These are phyloP conservation scores for Hippoglossus stenolepis DNA, from an alignment of 2,113 vertebrate species.

Conservation along the genomic window DNA sequence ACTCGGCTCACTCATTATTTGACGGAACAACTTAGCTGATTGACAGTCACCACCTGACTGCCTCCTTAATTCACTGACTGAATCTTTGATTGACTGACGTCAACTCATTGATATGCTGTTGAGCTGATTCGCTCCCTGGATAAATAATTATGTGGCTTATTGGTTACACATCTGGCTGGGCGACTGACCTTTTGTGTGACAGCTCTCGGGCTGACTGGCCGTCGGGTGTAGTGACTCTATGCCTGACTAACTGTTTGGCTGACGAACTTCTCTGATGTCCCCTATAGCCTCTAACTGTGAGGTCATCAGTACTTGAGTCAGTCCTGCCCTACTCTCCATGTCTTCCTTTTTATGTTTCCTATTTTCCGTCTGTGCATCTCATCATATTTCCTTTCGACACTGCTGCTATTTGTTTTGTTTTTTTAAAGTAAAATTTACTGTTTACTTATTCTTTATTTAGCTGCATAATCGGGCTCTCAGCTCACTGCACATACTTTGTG, in stretches of 20 bases:
- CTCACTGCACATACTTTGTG: neutral
- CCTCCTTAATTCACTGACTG: neutral
- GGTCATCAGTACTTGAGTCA: constrained; percentile 39
- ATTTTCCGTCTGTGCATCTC: neutral
- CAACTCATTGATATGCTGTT: neutral
- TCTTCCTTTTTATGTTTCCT: constrained; percentile 25
- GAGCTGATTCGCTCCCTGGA: neutral
- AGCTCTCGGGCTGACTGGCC: neutral
- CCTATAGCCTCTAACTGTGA: constrained; percentile 19
- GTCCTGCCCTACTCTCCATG: constrained; percentile 10
- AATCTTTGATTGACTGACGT: neutral
- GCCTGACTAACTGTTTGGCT: constrained; percentile 24
- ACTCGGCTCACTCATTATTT: neutral
- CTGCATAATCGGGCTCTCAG: neutral
- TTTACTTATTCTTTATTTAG: neutral
- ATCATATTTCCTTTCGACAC: neutral
- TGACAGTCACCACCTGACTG: neutral
- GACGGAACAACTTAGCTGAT: neutral
- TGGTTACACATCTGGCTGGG: neutral
- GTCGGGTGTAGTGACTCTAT: neutral
- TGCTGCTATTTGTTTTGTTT: neutral
- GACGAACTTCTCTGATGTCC: constrained; percentile 30
- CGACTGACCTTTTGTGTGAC: neutral
- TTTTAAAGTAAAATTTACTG: neutral
- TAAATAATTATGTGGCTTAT: neutral